Evolutionary conservation across 2,797 vertebrate species (phyloP).

Genomic region (Leptoclinus maculatus): DNA sequence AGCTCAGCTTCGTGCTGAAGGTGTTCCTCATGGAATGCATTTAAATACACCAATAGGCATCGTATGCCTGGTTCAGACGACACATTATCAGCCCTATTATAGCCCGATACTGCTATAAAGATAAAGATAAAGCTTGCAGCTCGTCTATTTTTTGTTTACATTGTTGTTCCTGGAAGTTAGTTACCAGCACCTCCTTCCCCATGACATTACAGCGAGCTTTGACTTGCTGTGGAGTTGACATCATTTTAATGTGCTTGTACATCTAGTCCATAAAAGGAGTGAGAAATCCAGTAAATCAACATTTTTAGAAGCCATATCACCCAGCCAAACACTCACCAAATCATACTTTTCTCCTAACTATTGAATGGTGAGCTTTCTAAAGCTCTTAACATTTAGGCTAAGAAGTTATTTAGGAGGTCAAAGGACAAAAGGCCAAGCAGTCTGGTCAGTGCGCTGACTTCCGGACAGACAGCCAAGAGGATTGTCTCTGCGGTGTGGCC

Average conservation of each 20-base stretch:
- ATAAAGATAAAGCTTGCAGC: background rate
- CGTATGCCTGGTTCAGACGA: background rate
- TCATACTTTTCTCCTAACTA: background rate
- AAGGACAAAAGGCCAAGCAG: slow-evolving; percentile 45
- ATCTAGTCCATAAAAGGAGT: background rate
- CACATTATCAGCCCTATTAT: background rate
- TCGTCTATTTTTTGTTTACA: background rate
- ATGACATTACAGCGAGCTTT: background rate
- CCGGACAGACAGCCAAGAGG: slow-evolving; percentile 47
- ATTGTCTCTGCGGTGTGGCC: slow-evolving; percentile 48
- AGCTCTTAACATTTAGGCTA: slow-evolving; percentile 21
- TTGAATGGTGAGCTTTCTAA: background rate
- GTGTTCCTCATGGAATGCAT: background rate
- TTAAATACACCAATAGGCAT: background rate
- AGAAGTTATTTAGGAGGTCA: slow-evolving; percentile 25
- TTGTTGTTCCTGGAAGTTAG: background rate
- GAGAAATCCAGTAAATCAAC: background rate
- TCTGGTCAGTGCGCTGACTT: slow-evolving; percentile 25
- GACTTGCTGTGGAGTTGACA: background rate
- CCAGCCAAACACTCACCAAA: background rate
- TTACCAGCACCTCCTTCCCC: background rate
- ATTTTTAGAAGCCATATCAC: background rate
- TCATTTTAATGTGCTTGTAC: background rate
- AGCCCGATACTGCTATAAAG: background rate
- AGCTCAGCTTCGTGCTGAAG: background rate